Conservation (phyloP, 2,797 vertebrate species). For the Gymnoscopelus braueri region DNA sequence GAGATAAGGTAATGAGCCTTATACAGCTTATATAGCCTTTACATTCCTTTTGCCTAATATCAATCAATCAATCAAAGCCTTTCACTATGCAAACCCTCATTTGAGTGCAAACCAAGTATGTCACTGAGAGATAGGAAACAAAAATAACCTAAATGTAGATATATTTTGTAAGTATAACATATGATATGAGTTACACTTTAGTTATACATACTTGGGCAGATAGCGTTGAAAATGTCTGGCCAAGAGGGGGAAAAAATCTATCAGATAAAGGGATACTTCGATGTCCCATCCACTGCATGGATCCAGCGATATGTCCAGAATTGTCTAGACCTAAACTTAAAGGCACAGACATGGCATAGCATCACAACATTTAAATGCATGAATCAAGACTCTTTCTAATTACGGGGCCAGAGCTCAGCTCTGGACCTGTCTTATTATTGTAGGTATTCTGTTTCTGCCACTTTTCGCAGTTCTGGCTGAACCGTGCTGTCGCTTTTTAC, state of each 20-base stretch:
- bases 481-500: no score
- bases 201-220: slow-evolving; percentile 88
- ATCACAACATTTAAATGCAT: not conserved
- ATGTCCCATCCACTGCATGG: slow-evolving; percentile 88
- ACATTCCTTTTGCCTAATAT: no score
- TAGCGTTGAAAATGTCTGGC: slow-evolving; percentile 87
- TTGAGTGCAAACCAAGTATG: slow-evolving; percentile 91
- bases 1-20: no score
- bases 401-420: no score
- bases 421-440: no score
- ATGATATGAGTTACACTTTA: not conserved
- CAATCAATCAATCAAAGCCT: no score
- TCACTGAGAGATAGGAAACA: slow-evolving; percentile 66
- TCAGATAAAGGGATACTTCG: slow-evolving; percentile 86
- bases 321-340: slow-evolving; percentile 84
- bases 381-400: no score
- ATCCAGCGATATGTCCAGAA: slow-evolving; percentile 94
- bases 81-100: slow-evolving; percentile 86
- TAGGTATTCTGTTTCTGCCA: no score
- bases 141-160: not conserved
- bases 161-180: not conserved
- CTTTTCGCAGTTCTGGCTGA: no score
- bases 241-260: slow-evolving; percentile 95
- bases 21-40: no score
- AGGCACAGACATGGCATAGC: not conserved